These are phyloP conservation scores for Perithous albicinctus DNA, from an alignment of 2,888 invertebrate species.

Conservation along the genomic window DNA sequence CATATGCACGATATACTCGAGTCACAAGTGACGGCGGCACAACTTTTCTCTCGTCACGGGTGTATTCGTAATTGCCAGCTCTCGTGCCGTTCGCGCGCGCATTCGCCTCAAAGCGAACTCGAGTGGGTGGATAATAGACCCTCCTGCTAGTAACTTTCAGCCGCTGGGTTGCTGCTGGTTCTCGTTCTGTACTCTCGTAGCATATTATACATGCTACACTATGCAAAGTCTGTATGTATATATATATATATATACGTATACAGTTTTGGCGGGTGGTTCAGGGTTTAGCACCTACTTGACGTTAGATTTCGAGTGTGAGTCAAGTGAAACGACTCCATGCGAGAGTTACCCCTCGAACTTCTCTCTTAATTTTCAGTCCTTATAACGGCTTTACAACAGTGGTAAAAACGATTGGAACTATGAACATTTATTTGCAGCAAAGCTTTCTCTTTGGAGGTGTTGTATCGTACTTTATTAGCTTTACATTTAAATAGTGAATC, in stretches of 20 bases:
- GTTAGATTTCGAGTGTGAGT: conserved; percentile 15
- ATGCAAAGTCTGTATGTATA: conserved; percentile 12
- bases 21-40: conserved; percentile 39
- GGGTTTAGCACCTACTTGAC: neutral
- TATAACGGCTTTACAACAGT: conserved; percentile 13
- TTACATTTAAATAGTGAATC: too few relatives aligned
- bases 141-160: conserved; percentile 63
- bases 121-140: conserved; percentile 65
- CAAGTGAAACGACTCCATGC: conserved; percentile 22
- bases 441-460: too few relatives aligned
- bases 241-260: too few relatives aligned
- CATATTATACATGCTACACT: conserved; percentile 15
- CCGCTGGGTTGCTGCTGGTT: conserved; percentile 39
- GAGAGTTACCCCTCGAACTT: conserved; percentile 1
- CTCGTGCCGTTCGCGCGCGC: conserved; percentile 56
- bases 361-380: conserved; percentile 17
- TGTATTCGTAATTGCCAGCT: conserved; percentile 64
- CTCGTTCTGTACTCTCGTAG: conserved; percentile 25
- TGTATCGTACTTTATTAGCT: too few relatives aligned
- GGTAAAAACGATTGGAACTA: neutral
- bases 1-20: conserved; percentile 12
- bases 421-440: too few relatives aligned
- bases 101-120: conserved; percentile 63
- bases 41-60: conserved; percentile 58
- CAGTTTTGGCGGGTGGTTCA: neutral